Evolutionary conservation across 2,113 vertebrate genomes (phyloP).

Genomic region (Malurus elegans): DNA sequence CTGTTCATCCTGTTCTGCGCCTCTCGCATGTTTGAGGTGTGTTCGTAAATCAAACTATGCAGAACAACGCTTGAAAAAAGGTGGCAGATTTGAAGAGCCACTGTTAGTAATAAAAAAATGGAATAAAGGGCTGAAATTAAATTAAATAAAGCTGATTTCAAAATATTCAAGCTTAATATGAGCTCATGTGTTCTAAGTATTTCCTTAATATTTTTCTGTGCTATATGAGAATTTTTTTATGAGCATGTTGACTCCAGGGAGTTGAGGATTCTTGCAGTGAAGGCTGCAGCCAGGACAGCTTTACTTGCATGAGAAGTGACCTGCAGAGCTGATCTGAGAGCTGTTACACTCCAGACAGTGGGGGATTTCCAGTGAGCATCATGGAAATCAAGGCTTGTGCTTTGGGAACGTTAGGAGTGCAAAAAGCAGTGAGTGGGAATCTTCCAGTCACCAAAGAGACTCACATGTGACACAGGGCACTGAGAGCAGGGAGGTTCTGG

Average conservation of each 20-base stretch:
- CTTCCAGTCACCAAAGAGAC: neutral
- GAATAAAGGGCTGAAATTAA: neutral
- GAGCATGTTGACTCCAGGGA: neutral
- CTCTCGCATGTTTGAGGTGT: accelerated
- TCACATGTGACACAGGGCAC: accelerated
- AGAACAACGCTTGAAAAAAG: neutral
- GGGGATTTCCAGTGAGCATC: neutral
- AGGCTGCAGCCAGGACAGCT: neutral
- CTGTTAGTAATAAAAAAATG: neutral
- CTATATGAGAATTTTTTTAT: neutral
- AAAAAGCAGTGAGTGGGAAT: neutral
- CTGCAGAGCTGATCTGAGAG: neutral
- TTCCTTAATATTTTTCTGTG: neutral
- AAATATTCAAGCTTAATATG: neutral
- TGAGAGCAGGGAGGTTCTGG: accelerated
- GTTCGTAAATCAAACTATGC: neutral
- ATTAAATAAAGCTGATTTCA: neutral
- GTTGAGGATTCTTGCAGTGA: neutral
- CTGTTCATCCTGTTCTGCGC: neutral
- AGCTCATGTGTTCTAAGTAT: neutral
- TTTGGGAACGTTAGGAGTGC: neutral
- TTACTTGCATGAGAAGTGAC: neutral
- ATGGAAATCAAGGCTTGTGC: neutral
- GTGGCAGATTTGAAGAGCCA: neutral
- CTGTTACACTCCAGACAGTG: neutral